A percentile compares a stretch with the other conserved stretches of the same genome.
Conservation (phyloP, 2,888 invertebrate genomes). For the Polymixis lichenea region DNA sequence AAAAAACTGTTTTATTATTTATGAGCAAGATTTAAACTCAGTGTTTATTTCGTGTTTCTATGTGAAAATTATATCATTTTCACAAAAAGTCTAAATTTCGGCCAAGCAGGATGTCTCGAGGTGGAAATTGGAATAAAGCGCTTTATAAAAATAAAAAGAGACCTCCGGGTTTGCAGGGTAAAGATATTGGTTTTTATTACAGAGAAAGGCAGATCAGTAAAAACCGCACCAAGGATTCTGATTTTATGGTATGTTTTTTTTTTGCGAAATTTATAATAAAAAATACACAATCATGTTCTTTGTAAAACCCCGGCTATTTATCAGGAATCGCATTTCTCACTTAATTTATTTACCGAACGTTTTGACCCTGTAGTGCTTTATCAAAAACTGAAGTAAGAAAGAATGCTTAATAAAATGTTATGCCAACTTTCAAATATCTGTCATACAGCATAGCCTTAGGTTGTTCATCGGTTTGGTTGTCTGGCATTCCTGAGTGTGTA, state of each 20-base stretch:
- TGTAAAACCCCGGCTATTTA: not conserved
- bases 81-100: slow-evolving; percentile 7
- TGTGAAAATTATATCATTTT: slow-evolving; percentile 6
- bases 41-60: slow-evolving; percentile 9
- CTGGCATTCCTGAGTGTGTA: not conserved
- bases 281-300: not conserved
- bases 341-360: not conserved
- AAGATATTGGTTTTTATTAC: slow-evolving; percentile 80
- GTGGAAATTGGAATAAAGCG: slow-evolving; percentile 55
- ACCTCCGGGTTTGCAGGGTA: slow-evolving; percentile 88
- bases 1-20: not conserved
- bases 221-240: slow-evolving; percentile 33
- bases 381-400: not conserved
- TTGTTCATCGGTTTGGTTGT: not conserved
- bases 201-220: slow-evolving; percentile 66
- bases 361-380: not conserved
- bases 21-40: not conserved
- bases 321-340: not conserved
- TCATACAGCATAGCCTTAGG: not conserved
- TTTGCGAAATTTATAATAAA: not conserved
- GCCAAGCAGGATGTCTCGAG: slow-evolving; percentile 51
- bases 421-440: not conserved
- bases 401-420: not conserved
- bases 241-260: slow-evolving; percentile 56
- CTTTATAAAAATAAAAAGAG: slow-evolving; percentile 40